A percentile compares a stretch with the other conserved stretches of the same genome.
Conservation (phyloP, 2,797 vertebrate species). For the Sebastes steindachneri region DNA sequence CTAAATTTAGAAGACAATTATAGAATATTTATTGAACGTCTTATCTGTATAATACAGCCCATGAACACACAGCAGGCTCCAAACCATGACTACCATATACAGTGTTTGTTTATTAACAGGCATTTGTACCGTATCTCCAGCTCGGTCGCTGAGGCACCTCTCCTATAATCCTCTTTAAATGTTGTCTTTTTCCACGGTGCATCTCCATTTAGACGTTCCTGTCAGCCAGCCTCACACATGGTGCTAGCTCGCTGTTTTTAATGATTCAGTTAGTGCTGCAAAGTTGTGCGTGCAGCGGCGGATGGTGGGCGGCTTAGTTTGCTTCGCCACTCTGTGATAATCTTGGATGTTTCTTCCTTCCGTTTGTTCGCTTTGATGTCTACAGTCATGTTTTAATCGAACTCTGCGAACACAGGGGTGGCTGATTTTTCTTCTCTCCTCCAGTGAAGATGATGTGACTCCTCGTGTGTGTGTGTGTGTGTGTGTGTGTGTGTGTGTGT, state of each 20-base stretch:
- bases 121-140: slow-evolving; percentile 37
- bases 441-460: slow-evolving; percentile 8
- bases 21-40: slow-evolving; percentile 39
- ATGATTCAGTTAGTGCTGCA: slow-evolving; percentile 55
- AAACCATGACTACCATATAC: slow-evolving; percentile 29
- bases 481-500: neutral
- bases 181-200: slow-evolving; percentile 57
- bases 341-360: slow-evolving; percentile 43
- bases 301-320: slow-evolving; percentile 62
- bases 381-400: slow-evolving; percentile 52
- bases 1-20: slow-evolving; percentile 55
- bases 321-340: slow-evolving; percentile 42
- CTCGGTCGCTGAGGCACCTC: slow-evolving; percentile 56
- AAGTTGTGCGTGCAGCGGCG: slow-evolving; percentile 45
- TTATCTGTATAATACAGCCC: slow-evolving; percentile 59
- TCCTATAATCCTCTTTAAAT: slow-evolving; percentile 71
- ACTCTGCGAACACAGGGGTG: slow-evolving; percentile 27
- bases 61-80: slow-evolving; percentile 31
- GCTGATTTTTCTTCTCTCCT: slow-evolving; percentile 6
- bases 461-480: neutral
- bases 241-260: slow-evolving; percentile 53
- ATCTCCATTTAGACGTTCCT: slow-evolving; percentile 47
- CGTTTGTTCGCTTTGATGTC: slow-evolving; percentile 59
- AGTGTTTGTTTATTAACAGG: slow-evolving; percentile 59
- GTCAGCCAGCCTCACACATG: slow-evolving; percentile 32